Conservation (phyloP, 2,113 vertebrate species). For the Rhinopomastus cyanomelas region DNA sequence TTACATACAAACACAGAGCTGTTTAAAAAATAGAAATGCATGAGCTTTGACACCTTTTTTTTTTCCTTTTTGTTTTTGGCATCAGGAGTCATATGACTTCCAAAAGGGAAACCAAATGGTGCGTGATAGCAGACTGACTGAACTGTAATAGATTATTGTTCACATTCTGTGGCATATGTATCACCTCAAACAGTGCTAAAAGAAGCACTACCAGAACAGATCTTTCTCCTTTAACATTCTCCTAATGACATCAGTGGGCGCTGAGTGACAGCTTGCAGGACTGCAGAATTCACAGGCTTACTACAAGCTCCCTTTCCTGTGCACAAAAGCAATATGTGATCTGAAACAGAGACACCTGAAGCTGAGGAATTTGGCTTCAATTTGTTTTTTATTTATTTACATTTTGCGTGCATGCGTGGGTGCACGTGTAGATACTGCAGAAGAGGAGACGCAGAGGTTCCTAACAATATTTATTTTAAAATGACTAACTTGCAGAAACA, state of each 20-base stretch:
- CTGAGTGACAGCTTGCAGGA: constrained; percentile 2
- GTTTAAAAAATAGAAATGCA: constrained; percentile 60
- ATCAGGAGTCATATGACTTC: constrained; percentile 43
- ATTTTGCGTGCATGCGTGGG: constrained; percentile 12
- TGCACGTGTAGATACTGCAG: background rate
- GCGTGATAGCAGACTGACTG: constrained; percentile 22
- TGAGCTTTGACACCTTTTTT: constrained; percentile 40
- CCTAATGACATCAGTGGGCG: background rate
- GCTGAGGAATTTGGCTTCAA: constrained; percentile 45
- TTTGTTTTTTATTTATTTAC: constrained; percentile 10
- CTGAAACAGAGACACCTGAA: constrained; percentile 8
- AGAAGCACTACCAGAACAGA: background rate
- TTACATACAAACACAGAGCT: constrained; percentile 63
- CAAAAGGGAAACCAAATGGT: constrained; percentile 55
- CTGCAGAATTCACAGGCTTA: constrained; percentile 16
- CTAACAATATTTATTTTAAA: background rate
- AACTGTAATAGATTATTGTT: constrained; percentile 11
- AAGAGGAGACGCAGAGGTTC: background rate
- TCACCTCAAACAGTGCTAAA: constrained; percentile 37
- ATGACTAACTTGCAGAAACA: constrained; percentile 3
- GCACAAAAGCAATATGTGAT: background rate
- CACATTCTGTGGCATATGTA: constrained; percentile 56
- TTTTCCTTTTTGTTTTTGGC: constrained; percentile 5
- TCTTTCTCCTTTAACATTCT: background rate
- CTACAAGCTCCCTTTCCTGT: background rate